These are phyloP conservation scores for Gracilinanus agilis DNA, from an alignment of 2,113 vertebrate species.

Conservation along the genomic window DNA sequence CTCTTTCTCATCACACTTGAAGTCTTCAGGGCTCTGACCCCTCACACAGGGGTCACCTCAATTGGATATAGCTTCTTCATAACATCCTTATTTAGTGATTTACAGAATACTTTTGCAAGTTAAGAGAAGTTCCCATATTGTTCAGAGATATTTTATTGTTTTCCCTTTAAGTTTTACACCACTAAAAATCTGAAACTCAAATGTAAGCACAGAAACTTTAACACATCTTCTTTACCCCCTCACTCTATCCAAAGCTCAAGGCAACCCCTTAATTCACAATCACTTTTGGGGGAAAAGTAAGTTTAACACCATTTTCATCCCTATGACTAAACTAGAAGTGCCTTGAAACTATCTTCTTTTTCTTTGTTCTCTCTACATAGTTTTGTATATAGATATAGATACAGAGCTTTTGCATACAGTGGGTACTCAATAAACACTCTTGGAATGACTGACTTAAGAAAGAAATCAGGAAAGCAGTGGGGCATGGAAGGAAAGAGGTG, in stretches of 20 bases:
- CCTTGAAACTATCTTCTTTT: not conserved
- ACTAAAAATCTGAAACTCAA: constrained; percentile 22
- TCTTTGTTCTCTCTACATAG: constrained; percentile 8
- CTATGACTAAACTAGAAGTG: not conserved
- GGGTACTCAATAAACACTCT: not conserved
- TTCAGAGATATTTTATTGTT: not conserved
- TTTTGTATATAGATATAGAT: not conserved
- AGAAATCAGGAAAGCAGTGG: constrained; percentile 29
- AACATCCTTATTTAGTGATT: constrained; percentile 22
- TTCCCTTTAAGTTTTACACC: constrained; percentile 30
- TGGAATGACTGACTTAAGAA: constrained; percentile 14
- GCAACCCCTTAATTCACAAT: not conserved
- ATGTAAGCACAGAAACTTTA: constrained; percentile 39
- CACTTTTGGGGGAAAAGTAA: constrained; percentile 6
- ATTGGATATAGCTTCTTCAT: not conserved
- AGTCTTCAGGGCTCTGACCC: not conserved
- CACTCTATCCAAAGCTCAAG: not conserved
- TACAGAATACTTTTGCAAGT: not conserved
- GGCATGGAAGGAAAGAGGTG: not conserved
- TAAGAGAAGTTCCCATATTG: not conserved
- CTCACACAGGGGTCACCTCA: not conserved
- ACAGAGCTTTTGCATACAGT: not conserved
- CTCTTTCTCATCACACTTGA: not conserved
- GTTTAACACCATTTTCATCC: constrained; percentile 20
- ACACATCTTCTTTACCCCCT: not conserved